Conservation (phyloP, 2,113 vertebrate species). For the Tetrao urogallus region DNA sequence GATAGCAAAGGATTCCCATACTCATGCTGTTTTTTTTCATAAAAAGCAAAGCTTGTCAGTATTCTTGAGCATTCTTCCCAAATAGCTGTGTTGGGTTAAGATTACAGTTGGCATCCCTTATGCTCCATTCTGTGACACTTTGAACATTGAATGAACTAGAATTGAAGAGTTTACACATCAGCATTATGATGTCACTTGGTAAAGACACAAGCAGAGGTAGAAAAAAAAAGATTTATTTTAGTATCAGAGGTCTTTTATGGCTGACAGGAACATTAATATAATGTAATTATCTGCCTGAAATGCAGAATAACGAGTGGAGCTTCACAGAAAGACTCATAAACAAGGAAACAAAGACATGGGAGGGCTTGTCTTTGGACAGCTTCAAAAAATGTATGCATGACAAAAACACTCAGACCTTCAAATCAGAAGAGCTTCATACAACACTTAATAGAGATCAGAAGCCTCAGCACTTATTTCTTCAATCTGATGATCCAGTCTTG, state of each 20-base stretch:
- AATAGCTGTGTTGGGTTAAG: not conserved
- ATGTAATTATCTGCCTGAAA: not conserved
- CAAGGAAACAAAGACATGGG: not conserved
- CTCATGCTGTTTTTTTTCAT: not conserved
- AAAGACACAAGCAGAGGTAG: not conserved
- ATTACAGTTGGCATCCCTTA: not conserved
- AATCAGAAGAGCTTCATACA: not conserved
- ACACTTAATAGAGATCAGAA: not conserved
- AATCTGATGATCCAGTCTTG: not conserved
- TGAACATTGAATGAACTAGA: not conserved
- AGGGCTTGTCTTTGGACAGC: not conserved
- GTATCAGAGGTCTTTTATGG: not conserved
- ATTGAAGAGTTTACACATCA: not conserved
- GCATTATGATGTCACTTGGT: not conserved
- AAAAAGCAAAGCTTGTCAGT: not conserved
- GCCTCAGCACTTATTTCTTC: not conserved
- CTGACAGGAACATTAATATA: not conserved
- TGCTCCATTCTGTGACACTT: not conserved
- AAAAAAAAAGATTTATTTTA: not conserved
- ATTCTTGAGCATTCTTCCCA: not conserved
- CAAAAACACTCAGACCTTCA: not conserved
- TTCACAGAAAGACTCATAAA: not conserved
- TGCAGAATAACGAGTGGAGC: not conserved
- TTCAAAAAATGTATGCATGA: not conserved
- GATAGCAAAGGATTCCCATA: not conserved